Base-by-base conservation (phyloP, 2,113 vertebrate species). In the Phylloscopus whistleri region DNA sequence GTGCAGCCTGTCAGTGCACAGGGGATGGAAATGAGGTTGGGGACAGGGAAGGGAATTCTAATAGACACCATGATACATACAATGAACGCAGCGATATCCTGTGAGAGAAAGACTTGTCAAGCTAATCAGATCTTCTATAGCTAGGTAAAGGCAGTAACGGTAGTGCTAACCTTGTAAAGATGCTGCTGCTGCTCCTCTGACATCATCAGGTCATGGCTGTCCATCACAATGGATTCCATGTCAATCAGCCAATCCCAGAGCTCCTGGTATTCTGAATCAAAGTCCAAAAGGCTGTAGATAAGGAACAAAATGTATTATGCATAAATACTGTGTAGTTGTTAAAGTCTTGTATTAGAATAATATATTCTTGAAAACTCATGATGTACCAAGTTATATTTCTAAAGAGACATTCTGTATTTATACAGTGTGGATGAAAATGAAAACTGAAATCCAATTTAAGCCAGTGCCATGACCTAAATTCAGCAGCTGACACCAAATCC, bases 221-320 rank as follows among this genome's bases (percentile, higher is more conserved):
- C 99, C 89, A 98, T 99, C 96, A 99, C 98, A 6, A 99, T 99
- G 97, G 99, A 99, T 96, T 99, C 99, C 99, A 99, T 99, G 98
- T 99, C 99, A 98, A 99, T 99, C 98, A 99, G 98, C 99, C 99
- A 99, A 98, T 99, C 99, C 99, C 99, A 99, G 94, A 99, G 98
- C 98, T 99, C 99, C 98, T 99, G 99, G 97, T 99, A 99, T 95
- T 99, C 99, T 21, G 98, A 98, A 98, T 99, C 99, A 97, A 99
- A 99, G 97, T 99, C 99, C 97, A 99, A 98, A 97, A 99, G 98
- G 97, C 99, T 99, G 98, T 95, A 96, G 97, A 97, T 96, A 98
- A 98, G 95, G 97, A 96, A 98, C 79, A 97, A 97, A 98, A 98
- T 97, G 97, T 97, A 98, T 98, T 98, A 98, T 98, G 97, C 97